Percentiles rank a stretch among this genome's conserved stretches.
Conservation (phyloP, 2,888 invertebrate genomes). For the Pristionchus exspectatus region DNA sequence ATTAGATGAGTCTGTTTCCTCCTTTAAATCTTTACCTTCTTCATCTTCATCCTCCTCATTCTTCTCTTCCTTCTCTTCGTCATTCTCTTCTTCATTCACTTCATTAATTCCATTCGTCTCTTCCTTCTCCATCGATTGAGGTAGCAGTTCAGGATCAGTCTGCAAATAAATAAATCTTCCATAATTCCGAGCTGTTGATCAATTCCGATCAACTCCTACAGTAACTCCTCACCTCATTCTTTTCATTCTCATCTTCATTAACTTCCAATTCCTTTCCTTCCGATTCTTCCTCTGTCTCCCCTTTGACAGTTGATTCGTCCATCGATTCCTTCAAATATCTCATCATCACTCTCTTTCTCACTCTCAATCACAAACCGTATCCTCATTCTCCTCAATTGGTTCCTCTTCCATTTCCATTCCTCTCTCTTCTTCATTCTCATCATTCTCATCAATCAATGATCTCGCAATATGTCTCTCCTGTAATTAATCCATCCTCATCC, state of each 20-base stretch:
- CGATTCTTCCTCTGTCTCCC: background rate
- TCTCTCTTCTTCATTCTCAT: conserved; percentile 10
- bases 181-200: too few relatives aligned
- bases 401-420: background rate
- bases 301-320: background rate
- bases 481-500: background rate
- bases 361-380: background rate
- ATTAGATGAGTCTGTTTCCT: background rate
- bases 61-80: too few relatives aligned
- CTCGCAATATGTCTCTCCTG: background rate
- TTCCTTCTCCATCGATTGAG: background rate
- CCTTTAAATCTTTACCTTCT: background rate
- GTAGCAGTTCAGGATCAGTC: conserved; percentile 8
- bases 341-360: background rate
- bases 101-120: background rate
- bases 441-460: background rate
- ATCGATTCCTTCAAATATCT: background rate
- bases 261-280: conserved; percentile 1
- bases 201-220: background rate
- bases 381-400: conserved; percentile 3
- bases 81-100: conserved; percentile 27
- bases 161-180: background rate
- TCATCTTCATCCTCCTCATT: background rate
- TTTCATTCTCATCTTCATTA: conserved; percentile 19
- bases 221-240: conserved; percentile 9